phyloP scores from a whole-genome alignment of 2,888 invertebrate species.

The Phalera bucephala region DNA sequence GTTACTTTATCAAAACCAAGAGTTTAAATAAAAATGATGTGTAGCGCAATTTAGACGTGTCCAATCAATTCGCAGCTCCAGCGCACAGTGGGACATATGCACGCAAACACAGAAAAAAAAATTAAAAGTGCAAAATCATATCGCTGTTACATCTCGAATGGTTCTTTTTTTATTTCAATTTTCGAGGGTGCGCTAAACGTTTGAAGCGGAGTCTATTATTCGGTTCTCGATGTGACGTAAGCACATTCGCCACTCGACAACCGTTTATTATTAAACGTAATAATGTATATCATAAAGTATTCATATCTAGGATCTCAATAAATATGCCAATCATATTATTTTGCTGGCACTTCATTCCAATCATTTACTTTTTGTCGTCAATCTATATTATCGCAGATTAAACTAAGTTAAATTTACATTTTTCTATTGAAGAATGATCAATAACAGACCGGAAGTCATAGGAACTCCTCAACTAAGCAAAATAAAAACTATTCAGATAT shows the following conservation, averaged over 20 bases:
- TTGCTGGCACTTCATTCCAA: neutral
- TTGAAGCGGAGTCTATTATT: slow-evolving; percentile 80
- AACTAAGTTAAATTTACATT: no score
- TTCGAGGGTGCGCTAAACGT: slow-evolving; percentile 81
- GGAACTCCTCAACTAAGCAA: no score
- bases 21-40: no score
- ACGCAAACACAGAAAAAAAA: slow-evolving; percentile 55
- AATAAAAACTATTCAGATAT: no score
- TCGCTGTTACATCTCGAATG: slow-evolving; percentile 80
- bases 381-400: no score
- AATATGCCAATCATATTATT: slow-evolving; percentile 67
- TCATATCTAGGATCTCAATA: slow-evolving; percentile 79
- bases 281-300: slow-evolving; percentile 79
- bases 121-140: slow-evolving; percentile 80
- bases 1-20: no score
- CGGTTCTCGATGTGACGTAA: slow-evolving; percentile 75
- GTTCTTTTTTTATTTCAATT: slow-evolving; percentile 78
- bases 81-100: slow-evolving; percentile 66
- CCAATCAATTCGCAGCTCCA: slow-evolving; percentile 58
- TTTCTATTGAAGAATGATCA: no score
- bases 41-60: slow-evolving; percentile 17
- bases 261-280: slow-evolving; percentile 78
- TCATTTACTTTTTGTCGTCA: no score
- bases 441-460: no score
- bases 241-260: slow-evolving; percentile 72